Percentiles rank a stretch among this genome's conserved stretches.
These are phyloP conservation scores for Pitta sordida DNA, from an alignment of 2,113 vertebrate species.

Conservation along the genomic window DNA sequence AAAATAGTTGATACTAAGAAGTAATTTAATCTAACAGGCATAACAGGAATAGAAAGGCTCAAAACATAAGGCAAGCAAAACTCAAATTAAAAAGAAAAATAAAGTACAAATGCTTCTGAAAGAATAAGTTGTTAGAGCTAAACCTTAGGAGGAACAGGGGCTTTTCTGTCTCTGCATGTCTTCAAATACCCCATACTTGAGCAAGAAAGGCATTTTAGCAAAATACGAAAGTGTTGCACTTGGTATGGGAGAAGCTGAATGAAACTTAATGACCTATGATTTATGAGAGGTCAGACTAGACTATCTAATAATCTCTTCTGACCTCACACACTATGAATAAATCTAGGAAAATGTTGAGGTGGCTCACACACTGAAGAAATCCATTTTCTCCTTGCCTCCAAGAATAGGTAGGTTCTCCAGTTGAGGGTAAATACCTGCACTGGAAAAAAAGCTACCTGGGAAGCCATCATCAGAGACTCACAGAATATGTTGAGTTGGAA, in stretches of 20 bases:
- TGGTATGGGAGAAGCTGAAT: not conserved
- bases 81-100: not conserved
- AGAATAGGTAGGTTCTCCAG: not conserved
- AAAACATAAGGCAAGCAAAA: not conserved
- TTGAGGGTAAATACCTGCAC: not conserved
- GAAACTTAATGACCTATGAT: not conserved
- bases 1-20: not conserved
- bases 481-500: not conserved
- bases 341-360: not conserved
- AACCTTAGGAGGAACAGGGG: not conserved
- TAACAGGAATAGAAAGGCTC: not conserved
- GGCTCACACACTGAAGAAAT: not conserved
- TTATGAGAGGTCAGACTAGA: not conserved
- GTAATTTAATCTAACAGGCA: not conserved
- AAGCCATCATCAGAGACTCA: not conserved
- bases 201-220: not conserved
- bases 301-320: not conserved
- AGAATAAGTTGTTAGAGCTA: not conserved
- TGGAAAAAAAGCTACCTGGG: not conserved
- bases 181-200: not conserved
- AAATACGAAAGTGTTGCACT: not conserved
- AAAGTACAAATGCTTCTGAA: not conserved
- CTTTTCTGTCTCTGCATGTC: not conserved
- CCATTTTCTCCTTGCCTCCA: not conserved
- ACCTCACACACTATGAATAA: not conserved